Evolutionary conservation across 2,888 invertebrate species (phyloP), one percentile per base, ranked within the genome.

Genomic region (Ypsolopha sequella): DNA sequence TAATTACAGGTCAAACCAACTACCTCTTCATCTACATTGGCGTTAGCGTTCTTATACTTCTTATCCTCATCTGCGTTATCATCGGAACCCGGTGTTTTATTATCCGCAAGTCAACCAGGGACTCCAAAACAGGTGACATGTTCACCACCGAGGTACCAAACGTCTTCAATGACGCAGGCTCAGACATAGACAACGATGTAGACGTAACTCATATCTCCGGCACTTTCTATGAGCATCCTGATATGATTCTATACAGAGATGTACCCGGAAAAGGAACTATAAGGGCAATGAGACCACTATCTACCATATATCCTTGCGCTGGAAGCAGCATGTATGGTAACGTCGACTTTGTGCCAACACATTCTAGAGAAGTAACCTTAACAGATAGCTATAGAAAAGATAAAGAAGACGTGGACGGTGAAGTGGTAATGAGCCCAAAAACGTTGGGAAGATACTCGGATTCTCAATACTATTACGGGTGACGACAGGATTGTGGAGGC

Each of bases 121-220:
- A 65, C 41, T 76, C 82, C 0, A 85, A 86, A 64, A 79, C 77
- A 36, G 81, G 78, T 1, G 76, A 85, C 52, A 82, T 86, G 80
- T 86, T 84, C 52, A 70, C 77, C 0, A 80, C 82, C 1, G 84
- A 85, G 58, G 71, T 80, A 4, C 86, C 86, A 0, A 86, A 85
- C 52, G 75, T 86, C 6, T 86, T 85, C 58, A 80, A 68, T 53
- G 85, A 86, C 51, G 72, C 72, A 0, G 69, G 73, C 11, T 85
- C 86, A 36, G 86, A 86, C 54, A 71, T 85, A 10, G 86, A 86
- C 52, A 82, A 82, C 48, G 86, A 86, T 50, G 73, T 72, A 6
- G 84, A 82, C 33, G 71, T 86, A 0, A 77, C 79, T 55, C 86
- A 85, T 52, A 82, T 86, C 53, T 86, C 85, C 57, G 86, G 85